Percentiles rank a stretch among this genome's conserved stretches.
These are phyloP conservation scores for Ischnura elegans DNA, from an alignment of 2,888 invertebrate species.

Conservation along the genomic window DNA sequence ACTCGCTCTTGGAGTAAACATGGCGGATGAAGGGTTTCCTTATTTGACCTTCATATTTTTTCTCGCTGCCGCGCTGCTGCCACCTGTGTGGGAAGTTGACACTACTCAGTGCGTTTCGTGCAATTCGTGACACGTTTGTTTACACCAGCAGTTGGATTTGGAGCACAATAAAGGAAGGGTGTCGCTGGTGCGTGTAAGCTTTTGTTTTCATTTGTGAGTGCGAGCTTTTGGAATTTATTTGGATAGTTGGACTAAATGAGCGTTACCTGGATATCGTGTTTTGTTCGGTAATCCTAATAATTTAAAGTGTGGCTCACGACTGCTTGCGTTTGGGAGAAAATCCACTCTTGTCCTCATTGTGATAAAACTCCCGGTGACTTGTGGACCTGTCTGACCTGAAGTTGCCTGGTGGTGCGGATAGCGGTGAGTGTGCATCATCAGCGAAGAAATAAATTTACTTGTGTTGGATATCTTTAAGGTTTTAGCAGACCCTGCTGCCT, in stretches of 20 bases:
- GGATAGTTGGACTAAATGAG: background rate
- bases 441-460: background rate
- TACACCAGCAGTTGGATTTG: background rate
- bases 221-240: background rate
- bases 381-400: background rate
- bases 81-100: background rate
- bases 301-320: background rate
- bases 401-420: background rate
- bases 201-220: background rate
- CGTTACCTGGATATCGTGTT: background rate
- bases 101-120: slow-evolving; percentile 5
- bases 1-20: background rate
- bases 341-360: background rate
- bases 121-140: slow-evolving; percentile 35
- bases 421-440: background rate
- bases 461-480: background rate
- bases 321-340: background rate
- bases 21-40: background rate
- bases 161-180: background rate
- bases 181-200: background rate
- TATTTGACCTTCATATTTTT: background rate
- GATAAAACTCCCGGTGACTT: background rate
- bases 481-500: background rate
- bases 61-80: background rate
- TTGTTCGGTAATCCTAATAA: background rate